Evolutionary conservation across 2,797 vertebrate genomes (phyloP), one percentile per base, ranked within the genome.

Genomic region (Knipowitschia caucasica): DNA sequence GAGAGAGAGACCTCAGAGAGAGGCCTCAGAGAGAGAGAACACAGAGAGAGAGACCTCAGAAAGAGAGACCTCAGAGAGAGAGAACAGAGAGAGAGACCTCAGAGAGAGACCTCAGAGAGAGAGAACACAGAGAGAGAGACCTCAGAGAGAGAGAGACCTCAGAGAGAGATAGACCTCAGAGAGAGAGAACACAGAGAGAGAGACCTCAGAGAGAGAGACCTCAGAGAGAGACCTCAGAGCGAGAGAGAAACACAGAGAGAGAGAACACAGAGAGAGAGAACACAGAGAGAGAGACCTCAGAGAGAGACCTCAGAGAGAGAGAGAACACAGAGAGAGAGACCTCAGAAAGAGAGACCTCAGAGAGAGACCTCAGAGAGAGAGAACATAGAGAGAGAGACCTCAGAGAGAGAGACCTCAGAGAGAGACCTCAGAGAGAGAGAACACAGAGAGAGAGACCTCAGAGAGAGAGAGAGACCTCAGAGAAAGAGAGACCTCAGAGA

Each of bases 301-400:
- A 31, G 7, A 69, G 71, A 68, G n/a, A n/a, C n/a, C 27, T 30
- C 27, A 30, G 27, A 30, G 27, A 30, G 27, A 9, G 27, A 29
- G 27, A 29, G 3, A 18, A 2, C 15, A 20, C 15, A 39, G 35
- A 18, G 27, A 8, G n/a, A 5, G 20, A 11, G 30, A 33, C 3
- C 26, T 24, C 11, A 2, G 0, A 7, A 1, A 31, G 7, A 69
- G 71, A 68, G n/a, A n/a, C n/a, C 27, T 30, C 27, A 30, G 27
- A 30, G 27, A 30, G 27, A 9, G 27, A 29, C n/a, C n/a, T n/a
- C 62, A 42, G n/a, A n/a, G n/a, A n/a, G n/a, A n/a, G n/a, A n/a
- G n/a, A n/a, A n/a, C n/a, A n/a, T n/a, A n/a, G n/a, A n/a, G n/a
- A n/a, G n/a, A n/a, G n/a, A n/a, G n/a, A n/a, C n/a, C n/a, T n/a